Conservation (phyloP, 1,140 invertebrate genomes). For the Bombus vancouverensis region DNA sequence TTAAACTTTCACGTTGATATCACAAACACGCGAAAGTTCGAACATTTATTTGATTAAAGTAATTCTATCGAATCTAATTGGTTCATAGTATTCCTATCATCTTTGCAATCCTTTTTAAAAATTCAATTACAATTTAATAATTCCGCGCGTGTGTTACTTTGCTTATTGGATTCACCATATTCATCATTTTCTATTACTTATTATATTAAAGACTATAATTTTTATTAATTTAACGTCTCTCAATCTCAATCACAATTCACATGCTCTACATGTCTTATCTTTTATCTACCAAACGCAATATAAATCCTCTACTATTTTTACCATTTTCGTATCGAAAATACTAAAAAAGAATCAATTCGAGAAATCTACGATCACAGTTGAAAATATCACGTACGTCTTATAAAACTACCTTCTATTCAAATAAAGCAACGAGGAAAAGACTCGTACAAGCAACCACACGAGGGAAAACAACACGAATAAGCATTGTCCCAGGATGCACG, state of each 20-base stretch:
- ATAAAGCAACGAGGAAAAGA: not conserved
- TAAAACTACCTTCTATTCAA: not conserved
- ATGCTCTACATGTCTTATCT: too few relatives aligned
- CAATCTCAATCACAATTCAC: too few relatives aligned
- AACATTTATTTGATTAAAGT: too few relatives aligned
- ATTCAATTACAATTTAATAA: not conserved
- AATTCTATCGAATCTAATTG: too few relatives aligned
- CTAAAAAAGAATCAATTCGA: not conserved
- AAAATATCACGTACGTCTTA: too few relatives aligned
- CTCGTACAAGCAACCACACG: not conserved
- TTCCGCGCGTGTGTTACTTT: too few relatives aligned
- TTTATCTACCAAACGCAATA: too few relatives aligned
- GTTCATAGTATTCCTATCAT: not conserved
- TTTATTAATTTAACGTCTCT: not conserved
- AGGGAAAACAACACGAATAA: not conserved
- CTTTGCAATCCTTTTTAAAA: not conserved
- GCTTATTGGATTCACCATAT: not conserved
- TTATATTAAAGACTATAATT: not conserved
- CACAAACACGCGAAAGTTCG: too few relatives aligned
- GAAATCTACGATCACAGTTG: not conserved
- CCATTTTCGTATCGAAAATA: not conserved
- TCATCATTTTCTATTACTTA: too few relatives aligned
- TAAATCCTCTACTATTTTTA: not conserved
- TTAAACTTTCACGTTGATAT: too few relatives aligned
- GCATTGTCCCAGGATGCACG: not conserved